Percentiles rank a stretch among this genome's conserved stretches.
phyloP scores from a whole-genome alignment of 2,113 vertebrate genomes.

The Lagopus muta region DNA sequence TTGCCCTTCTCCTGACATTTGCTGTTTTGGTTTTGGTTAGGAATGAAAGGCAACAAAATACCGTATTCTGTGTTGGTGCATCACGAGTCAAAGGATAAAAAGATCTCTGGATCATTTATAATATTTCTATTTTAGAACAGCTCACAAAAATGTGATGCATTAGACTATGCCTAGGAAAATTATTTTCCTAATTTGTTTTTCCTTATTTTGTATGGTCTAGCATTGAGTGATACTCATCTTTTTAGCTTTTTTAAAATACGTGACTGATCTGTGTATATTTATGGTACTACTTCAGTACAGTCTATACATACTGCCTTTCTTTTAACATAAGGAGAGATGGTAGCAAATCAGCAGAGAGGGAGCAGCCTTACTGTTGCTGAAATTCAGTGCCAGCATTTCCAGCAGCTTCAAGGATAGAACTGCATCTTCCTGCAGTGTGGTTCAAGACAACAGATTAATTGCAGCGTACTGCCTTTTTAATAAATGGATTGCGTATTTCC shows the following conservation, averaged over 20 bases:
- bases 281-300: slow-evolving; percentile 24
- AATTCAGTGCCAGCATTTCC: slow-evolving; percentile 52
- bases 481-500: not conserved
- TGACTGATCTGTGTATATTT: slow-evolving; percentile 16
- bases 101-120: not conserved
- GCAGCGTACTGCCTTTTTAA: not conserved
- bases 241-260: not conserved
- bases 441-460: slow-evolving; percentile 29
- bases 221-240: not conserved
- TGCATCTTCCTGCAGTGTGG: slow-evolving; percentile 33
- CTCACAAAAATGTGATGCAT: not conserved
- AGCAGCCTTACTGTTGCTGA: not conserved
- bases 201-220: not conserved
- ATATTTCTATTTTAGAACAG: slow-evolving; percentile 22
- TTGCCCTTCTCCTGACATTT: slow-evolving; percentile 49
- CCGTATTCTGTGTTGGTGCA: not conserved
- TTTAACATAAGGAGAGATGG: slow-evolving; percentile 19
- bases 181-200: not conserved
- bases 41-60: slow-evolving; percentile 22
- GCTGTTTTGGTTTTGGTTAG: slow-evolving; percentile 34
- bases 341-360: slow-evolving; percentile 47
- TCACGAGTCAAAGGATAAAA: not conserved
- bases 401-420: not conserved
- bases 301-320: slow-evolving; percentile 3
- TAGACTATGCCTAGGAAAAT: not conserved